Evolutionary conservation across 2,113 vertebrate genomes (phyloP).

Genomic region (Stomatorhinus ivindoensis): DNA sequence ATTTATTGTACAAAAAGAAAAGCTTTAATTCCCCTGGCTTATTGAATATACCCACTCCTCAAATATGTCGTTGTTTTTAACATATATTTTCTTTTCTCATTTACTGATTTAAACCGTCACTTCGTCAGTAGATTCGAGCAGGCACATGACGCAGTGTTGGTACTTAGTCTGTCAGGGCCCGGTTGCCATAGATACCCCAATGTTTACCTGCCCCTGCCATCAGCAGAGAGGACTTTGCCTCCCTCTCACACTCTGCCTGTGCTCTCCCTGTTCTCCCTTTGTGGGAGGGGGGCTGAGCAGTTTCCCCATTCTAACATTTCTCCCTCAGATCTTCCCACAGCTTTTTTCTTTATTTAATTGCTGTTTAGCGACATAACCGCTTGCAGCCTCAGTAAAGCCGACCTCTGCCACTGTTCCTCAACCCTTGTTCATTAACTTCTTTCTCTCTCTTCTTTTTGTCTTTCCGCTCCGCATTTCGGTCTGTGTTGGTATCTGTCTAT

Average conservation of each 20-base stretch:
- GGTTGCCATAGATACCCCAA: constrained; percentile 42
- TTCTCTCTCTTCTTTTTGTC: not conserved
- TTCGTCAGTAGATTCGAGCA: not conserved
- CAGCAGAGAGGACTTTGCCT: constrained; percentile 41
- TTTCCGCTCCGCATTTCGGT: not conserved
- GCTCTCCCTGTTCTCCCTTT: not conserved
- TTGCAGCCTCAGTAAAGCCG: not conserved
- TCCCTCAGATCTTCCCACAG: not conserved
- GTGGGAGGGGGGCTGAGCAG: not conserved
- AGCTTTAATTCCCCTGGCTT: not conserved
- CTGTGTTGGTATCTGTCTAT: not conserved
- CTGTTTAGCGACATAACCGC: not conserved
- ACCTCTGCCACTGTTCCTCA: not conserved
- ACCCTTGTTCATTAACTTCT: not conserved
- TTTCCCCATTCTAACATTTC: not conserved
- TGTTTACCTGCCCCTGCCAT: constrained; percentile 39
- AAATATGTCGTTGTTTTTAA: not conserved
- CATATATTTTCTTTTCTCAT: not conserved
- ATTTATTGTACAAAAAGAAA: not conserved
- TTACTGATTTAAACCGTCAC: not conserved
- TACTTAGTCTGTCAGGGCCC: constrained; percentile 1
- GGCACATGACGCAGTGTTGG: not conserved
- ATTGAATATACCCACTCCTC: not conserved
- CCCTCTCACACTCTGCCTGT: not conserved
- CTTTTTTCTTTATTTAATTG: not conserved